Conservation (phyloP, 2,888 invertebrate genomes). For the Lypha dubia region DNA sequence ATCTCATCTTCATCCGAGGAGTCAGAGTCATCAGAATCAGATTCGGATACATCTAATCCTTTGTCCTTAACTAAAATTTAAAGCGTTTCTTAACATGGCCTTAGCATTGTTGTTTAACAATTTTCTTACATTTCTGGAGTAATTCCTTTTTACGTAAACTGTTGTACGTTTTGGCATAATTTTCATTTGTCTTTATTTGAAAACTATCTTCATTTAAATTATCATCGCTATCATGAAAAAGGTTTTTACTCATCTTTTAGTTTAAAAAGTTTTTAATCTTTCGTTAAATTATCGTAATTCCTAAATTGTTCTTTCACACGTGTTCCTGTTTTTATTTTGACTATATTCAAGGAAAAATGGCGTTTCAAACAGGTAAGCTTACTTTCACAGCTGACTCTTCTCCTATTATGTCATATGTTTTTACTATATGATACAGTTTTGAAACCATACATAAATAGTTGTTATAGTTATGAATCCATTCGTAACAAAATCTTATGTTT, state of each 20-base stretch:
- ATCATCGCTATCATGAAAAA: slow-evolving; percentile 84
- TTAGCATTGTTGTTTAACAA: slow-evolving; percentile 6
- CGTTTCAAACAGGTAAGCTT: too few species aligned
- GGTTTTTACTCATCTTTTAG: slow-evolving; percentile 76
- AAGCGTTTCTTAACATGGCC: neutral
- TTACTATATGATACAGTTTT: too few species aligned
- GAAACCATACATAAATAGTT: too few species aligned
- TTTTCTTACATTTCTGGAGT: slow-evolving; percentile 89
- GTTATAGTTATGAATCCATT: too few species aligned
- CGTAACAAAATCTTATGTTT: too few species aligned
- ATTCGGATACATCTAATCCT: slow-evolving; percentile 78
- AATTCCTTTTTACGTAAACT: slow-evolving; percentile 94
- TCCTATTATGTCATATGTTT: too few species aligned
- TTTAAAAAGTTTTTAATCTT: neutral
- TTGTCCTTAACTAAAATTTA: slow-evolving; percentile 79
- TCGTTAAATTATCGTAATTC: too few species aligned
- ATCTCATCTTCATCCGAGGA: slow-evolving; percentile 80
- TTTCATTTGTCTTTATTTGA: slow-evolving; percentile 88
- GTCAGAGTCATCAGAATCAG: slow-evolving; percentile 79
- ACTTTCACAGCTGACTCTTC: too few species aligned
- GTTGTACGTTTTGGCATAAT: slow-evolving; percentile 93
- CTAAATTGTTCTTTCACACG: slow-evolving; percentile 40
- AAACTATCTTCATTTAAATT: slow-evolving; percentile 81
- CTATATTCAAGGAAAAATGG: neutral
- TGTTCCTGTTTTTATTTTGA: slow-evolving; percentile 58